These are phyloP conservation scores for Epizoanthus fatuus DNA, from an alignment of 92 coral and sea anemone species.

Conservation along the genomic window DNA sequence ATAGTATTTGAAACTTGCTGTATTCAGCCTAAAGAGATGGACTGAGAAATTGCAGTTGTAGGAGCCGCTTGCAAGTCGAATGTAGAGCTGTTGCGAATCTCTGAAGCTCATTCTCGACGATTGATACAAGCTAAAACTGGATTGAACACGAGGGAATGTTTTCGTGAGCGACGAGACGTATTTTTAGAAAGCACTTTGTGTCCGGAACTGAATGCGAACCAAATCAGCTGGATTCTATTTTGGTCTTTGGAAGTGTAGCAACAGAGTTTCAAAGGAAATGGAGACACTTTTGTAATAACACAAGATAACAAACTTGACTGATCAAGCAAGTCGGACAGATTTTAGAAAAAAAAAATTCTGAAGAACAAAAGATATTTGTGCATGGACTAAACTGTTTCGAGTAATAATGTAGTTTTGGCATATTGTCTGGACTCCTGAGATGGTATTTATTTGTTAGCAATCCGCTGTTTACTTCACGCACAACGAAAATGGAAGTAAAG, in stretches of 20 bases:
- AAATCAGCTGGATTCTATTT: slow-evolving; percentile 45
- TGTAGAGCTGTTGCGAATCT: background rate
- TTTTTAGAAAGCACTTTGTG: slow-evolving; percentile 13
- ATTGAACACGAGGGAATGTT: background rate
- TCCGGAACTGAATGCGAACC: slow-evolving; percentile 23
- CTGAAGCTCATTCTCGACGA: background rate
- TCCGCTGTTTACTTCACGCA: slow-evolving; percentile 4
- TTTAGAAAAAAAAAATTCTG: slow-evolving; percentile 16
- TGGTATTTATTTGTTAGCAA: slow-evolving; percentile 8
- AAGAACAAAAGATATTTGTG: slow-evolving; percentile 2
- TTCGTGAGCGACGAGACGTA: slow-evolving; percentile 15
- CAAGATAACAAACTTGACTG: slow-evolving; percentile 36
- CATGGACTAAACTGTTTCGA: background rate
- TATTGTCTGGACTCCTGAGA: background rate
- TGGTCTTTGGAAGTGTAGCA: slow-evolving; percentile 22
- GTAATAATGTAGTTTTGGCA: background rate
- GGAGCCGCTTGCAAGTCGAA: background rate
- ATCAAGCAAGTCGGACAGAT: slow-evolving; percentile 3
- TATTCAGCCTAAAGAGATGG: slow-evolving; percentile 16
- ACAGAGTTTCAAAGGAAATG: slow-evolving; percentile 19
- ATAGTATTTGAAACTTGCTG: slow-evolving; percentile 29
- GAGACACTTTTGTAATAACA: slow-evolving; percentile 43
- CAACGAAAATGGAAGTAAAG: slow-evolving; percentile 13
- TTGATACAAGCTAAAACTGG: background rate
- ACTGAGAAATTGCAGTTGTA: background rate